phyloP scores from a whole-genome alignment of 2,113 vertebrate genomes.

The Bucco capensis region DNA sequence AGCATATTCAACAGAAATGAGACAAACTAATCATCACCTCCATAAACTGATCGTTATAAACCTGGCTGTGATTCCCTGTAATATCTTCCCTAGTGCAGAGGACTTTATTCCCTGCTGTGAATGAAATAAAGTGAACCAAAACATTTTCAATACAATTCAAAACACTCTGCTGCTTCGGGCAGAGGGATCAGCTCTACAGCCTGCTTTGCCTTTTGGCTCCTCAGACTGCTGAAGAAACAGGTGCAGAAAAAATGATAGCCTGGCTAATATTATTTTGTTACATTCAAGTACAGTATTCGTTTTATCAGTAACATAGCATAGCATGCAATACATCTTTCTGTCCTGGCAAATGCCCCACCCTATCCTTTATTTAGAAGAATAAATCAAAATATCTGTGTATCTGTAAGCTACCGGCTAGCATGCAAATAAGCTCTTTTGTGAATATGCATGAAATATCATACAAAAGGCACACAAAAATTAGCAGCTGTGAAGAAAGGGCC shows the following conservation, averaged over 20 bases:
- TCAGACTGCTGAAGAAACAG: neutral
- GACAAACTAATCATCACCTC: neutral
- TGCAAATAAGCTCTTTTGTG: neutral
- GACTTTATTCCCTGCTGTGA: slow-evolving; percentile 8
- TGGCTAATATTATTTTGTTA: neutral
- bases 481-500: neutral
- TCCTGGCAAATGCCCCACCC: neutral
- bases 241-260: neutral
- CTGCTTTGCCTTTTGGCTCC: neutral
- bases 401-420: neutral
- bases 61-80: neutral
- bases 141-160: slow-evolving; percentile 17
- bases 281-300: neutral
- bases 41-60: neutral
- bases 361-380: neutral
- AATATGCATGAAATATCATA: neutral
- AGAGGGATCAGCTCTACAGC: neutral
- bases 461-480: neutral
- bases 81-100: neutral
- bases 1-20: neutral
- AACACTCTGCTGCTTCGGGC: neutral
- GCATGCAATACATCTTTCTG: neutral
- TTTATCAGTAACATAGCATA: neutral
- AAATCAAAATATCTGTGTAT: neutral
- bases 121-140: slow-evolving; percentile 26